phyloP scores from a whole-genome alignment of 2,888 invertebrate genomes.

The Eretmocerus hayati region DNA sequence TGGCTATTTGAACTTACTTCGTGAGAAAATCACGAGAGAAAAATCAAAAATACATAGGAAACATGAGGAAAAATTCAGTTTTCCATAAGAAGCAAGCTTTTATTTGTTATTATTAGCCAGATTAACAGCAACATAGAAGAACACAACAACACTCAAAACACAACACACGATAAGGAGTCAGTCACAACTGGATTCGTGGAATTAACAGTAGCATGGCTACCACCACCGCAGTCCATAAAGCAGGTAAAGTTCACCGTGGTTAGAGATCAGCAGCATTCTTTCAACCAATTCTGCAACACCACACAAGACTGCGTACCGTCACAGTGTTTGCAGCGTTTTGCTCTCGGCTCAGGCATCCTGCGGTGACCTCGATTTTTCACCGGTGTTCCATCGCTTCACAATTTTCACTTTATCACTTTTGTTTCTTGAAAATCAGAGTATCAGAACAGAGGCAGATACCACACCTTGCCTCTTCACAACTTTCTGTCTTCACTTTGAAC shows the following conservation, averaged over 20 bases:
- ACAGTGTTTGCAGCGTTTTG: conserved; percentile 89
- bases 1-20: no score
- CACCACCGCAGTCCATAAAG: not conserved
- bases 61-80: no score
- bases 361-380: conserved; percentile 46
- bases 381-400: conserved; percentile 44
- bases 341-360: conserved; percentile 67
- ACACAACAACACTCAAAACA: conserved; percentile 2
- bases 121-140: conserved; percentile 15
- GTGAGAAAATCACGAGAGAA: no score
- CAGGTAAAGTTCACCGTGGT: not conserved
- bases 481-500: not conserved
- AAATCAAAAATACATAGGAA: no score
- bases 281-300: not conserved
- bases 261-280: not conserved
- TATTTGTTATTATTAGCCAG: conserved; percentile 23
- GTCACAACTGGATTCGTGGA: not conserved
- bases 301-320: conserved; percentile 59
- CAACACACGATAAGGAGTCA: not conserved
- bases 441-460: not conserved
- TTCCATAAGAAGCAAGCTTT: no score
- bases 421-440: not conserved
- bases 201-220: no score
- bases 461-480: not conserved
- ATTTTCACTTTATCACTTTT: conserved; percentile 23